Base-by-base conservation (phyloP, 1,140 invertebrate species). In the Diabrotica virgifera region DNA sequence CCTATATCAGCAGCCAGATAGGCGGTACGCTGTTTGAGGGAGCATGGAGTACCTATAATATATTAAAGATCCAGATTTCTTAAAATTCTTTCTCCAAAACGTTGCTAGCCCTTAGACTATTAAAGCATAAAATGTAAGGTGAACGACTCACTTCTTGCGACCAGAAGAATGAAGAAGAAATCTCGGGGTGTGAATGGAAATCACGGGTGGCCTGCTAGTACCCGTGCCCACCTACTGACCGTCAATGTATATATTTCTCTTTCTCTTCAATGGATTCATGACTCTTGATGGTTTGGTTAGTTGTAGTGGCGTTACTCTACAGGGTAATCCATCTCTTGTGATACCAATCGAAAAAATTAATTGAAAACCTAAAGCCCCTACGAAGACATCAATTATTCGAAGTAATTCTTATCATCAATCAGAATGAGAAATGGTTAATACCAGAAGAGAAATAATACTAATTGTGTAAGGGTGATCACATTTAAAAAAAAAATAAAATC, bases 141-240 rank as follows among this genome's bases (percentile, higher is more conserved):
- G 37, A 62, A 62, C 61, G 61, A 62, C 52, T 62, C 36, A n/a
- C 40, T 5, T n/a, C 40, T 5, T n/a, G 40, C 40, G 40, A 46
- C 40, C 13, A 38, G 13, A 11, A 36, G 5, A 6, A 52, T 10
- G 51, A 10, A 37, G 36, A 54, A 50, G 61, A 13, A 50, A 62
- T 46, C 51, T 35, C 51, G 61, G 61, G 61, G 36, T 62, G 52
- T 62, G 24, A 55, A 62, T 55, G 60, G 52, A 54, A 50, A 62
- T 50, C 52, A 14, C 60, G 60, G 60, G 52, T 62, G 52, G 60
- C 52, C 61, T 50, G 36, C 58, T 12, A 46, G 40, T 46, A n/a
- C 40, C 13, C 35, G 24, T 55, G 61, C 61, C 61, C 61, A 62
- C 61, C 61, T 55, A 62, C 61, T 36, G 36, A 53, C 61, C 8